Conservation (phyloP, 2,113 vertebrate species). For the Leptodactylus fuscus region DNA sequence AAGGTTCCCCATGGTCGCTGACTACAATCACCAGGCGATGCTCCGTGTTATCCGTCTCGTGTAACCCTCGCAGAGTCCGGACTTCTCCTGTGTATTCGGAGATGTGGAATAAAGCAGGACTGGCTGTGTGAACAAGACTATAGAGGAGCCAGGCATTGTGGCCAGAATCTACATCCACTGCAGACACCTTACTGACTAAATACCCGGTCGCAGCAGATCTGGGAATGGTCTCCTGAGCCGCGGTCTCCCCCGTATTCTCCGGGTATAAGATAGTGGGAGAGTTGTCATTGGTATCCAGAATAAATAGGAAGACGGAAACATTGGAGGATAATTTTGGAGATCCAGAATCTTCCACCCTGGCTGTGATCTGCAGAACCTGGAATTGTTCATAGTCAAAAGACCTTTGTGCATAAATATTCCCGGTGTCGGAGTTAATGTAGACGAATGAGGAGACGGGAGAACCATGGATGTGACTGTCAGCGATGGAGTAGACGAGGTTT, state of each 20-base stretch:
- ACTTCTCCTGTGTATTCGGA: constrained; percentile 15
- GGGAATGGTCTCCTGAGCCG: background rate
- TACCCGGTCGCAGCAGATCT: background rate
- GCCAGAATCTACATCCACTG: constrained; percentile 1
- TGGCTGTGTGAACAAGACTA: background rate
- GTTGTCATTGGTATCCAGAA: constrained; percentile 18
- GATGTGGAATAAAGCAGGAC: constrained; percentile 23
- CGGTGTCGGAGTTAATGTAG: constrained; percentile 4
- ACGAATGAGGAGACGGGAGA: constrained; percentile 8
- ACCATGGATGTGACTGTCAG: constrained; percentile 14
- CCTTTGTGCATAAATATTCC: constrained; percentile 19
- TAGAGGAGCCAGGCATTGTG: constrained; percentile 20
- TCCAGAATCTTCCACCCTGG: constrained; percentile 10
- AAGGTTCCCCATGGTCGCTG: constrained; percentile 80
- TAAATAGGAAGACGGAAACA: background rate
- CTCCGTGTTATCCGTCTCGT: constrained; percentile 65
- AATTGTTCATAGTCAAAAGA: constrained; percentile 20
- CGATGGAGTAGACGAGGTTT: constrained; percentile 13
- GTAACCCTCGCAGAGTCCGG: constrained; percentile 17
- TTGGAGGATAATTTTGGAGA: constrained; percentile 11
- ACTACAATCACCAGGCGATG: constrained; percentile 79
- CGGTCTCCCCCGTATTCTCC: background rate
- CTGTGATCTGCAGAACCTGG: constrained; percentile 14
- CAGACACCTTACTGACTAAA: constrained; percentile 6
- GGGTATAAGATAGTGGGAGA: constrained; percentile 15